These are phyloP conservation scores for Drosophila asahinai DNA, from an alignment of 1,140 invertebrate genomes.

Conservation along the genomic window DNA sequence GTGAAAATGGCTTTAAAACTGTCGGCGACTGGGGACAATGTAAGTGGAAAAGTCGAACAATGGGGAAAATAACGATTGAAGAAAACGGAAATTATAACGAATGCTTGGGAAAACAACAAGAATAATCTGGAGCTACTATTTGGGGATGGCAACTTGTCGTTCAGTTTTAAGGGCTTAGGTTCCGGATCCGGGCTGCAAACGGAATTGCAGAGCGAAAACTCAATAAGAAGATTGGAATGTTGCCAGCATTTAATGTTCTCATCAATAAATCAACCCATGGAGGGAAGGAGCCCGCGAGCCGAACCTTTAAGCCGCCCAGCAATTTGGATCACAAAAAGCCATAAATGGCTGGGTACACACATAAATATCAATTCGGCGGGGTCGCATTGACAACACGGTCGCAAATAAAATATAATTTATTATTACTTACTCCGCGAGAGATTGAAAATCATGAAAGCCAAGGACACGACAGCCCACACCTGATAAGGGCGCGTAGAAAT, in stretches of 20 bases:
- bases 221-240: slow-evolving; percentile 42
- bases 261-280: slow-evolving; percentile 31
- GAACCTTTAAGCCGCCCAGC: slow-evolving; percentile 8
- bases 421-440: slow-evolving; percentile 29
- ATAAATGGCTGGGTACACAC: slow-evolving; percentile 52
- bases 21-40: slow-evolving; percentile 13
- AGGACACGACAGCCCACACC: slow-evolving; percentile 11
- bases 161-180: slow-evolving; percentile 21
- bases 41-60: slow-evolving; percentile 5
- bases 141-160: slow-evolving; percentile 4
- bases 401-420: slow-evolving; percentile 59
- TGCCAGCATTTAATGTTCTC: slow-evolving; percentile 30
- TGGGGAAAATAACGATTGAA: not conserved
- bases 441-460: slow-evolving; percentile 13
- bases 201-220: slow-evolving; percentile 5
- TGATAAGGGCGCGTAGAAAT: not conserved
- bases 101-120: slow-evolving; percentile 8
- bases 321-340: slow-evolving; percentile 14
- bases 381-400: slow-evolving; percentile 48
- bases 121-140: slow-evolving; percentile 6
- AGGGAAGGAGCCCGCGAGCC: not conserved
- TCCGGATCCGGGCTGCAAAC: slow-evolving; percentile 1
- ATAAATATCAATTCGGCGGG: slow-evolving; percentile 68
- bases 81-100: slow-evolving; percentile 17
- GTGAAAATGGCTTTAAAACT: slow-evolving; percentile 29